Conservation (phyloP, 2,888 invertebrate genomes). For the Campoplex nolae region DNA sequence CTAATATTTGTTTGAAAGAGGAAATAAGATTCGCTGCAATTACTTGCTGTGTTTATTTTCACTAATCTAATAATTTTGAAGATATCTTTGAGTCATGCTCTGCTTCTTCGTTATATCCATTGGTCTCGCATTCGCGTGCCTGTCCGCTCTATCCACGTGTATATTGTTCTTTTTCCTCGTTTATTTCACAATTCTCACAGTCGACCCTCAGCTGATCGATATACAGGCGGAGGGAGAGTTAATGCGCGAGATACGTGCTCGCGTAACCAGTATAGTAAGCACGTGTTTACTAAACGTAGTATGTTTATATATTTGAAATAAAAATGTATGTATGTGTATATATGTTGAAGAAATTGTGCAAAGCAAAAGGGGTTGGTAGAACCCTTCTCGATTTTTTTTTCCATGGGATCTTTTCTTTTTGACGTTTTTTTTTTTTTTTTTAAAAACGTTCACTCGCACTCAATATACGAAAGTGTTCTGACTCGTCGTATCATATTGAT, state of each 20-base stretch:
- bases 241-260: slow-evolving; percentile 43
- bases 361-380: background rate
- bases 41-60: background rate
- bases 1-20: background rate
- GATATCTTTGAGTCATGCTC: background rate
- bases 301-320: slow-evolving; percentile 7
- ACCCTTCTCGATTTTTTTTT: slow-evolving; percentile 32
- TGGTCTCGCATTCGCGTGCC: background rate
- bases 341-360: slow-evolving; percentile 17
- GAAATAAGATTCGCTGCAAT: background rate
- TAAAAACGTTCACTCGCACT: slow-evolving; percentile 10
- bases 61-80: background rate
- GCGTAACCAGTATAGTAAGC: slow-evolving; percentile 56
- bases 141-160: slow-evolving; percentile 35
- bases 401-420: slow-evolving; percentile 17
- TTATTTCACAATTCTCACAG: slow-evolving; percentile 38
- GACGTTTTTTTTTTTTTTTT: slow-evolving; percentile 5
- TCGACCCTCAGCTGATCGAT: slow-evolving; percentile 62
- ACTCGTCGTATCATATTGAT: slow-evolving; percentile 21
- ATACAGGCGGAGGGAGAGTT: slow-evolving; percentile 41
- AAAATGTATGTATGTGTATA: background rate
- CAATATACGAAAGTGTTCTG: slow-evolving; percentile 30
- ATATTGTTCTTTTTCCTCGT: slow-evolving; percentile 14
- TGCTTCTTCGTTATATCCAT: background rate
- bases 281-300: slow-evolving; percentile 14